Evolutionary conservation across 1,140 invertebrate genomes (phyloP).

Genomic region (Colletes latitarsis): DNA sequence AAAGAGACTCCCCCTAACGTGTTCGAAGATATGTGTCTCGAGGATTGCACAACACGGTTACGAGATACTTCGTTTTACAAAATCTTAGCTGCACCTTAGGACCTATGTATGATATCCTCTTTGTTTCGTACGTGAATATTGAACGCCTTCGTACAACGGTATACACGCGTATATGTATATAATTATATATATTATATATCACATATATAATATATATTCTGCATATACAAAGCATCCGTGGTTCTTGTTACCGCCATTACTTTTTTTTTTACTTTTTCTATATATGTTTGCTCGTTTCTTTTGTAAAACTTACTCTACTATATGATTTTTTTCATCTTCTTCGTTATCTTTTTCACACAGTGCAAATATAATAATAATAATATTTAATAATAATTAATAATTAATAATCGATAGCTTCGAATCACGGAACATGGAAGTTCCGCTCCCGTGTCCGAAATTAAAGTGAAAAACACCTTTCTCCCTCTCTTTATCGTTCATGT

Average conservation of each 20-base stretch:
- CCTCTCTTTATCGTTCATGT: not conserved
- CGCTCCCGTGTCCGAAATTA: constrained; percentile 29
- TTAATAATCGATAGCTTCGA: constrained; percentile 25
- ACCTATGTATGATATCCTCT: constrained; percentile 34
- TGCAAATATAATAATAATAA: constrained; percentile 52
- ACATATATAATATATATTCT: constrained; percentile 39
- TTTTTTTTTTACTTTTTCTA: constrained; percentile 1
- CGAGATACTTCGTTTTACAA: constrained; percentile 55
- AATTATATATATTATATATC: constrained; percentile 36
- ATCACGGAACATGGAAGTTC: constrained; percentile 42
- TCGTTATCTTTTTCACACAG: constrained; percentile 24
- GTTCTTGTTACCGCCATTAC: not conserved
- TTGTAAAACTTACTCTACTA: constrained; percentile 64
- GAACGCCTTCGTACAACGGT: constrained; percentile 47
- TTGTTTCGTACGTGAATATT: constrained; percentile 56
- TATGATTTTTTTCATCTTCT: constrained; percentile 12
- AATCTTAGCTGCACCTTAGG: constrained; percentile 58
- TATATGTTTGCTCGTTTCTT: constrained; percentile 12
- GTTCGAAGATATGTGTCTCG: constrained; percentile 26
- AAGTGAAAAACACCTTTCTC: constrained; percentile 30
- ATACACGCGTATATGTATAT: constrained; percentile 7
- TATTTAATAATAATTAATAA: constrained; percentile 5
- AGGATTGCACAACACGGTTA: constrained; percentile 54
- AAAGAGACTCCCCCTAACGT: constrained; percentile 34
- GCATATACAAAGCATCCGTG: constrained; percentile 44